Percentiles rank a stretch among this genome's conserved stretches.
Evolutionary conservation across 2,797 vertebrate species (phyloP).

Genomic region (Heterohyrax brucei): DNA sequence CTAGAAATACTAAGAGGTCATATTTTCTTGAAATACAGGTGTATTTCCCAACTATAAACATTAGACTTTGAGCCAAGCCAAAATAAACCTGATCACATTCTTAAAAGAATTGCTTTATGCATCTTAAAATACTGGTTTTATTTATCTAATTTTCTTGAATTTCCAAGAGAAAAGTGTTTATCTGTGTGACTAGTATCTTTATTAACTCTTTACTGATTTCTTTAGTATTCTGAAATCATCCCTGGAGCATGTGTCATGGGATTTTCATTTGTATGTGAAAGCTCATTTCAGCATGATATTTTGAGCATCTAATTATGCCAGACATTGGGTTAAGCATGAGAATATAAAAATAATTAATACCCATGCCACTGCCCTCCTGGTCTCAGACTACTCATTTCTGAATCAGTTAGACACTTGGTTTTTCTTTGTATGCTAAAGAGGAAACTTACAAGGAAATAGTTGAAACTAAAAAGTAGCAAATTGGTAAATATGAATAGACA

Average conservation of each 20-base stretch:
- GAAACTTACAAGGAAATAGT: not conserved
- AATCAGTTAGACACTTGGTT: not conserved
- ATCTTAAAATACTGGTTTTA: conserved; percentile 24
- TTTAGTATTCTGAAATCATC: not conserved
- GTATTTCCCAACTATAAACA: conserved; percentile 27
- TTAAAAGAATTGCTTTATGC: conserved; percentile 44
- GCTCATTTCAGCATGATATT: conserved; percentile 15
- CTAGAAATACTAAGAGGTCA: not conserved
- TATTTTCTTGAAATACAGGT: conserved; percentile 54
- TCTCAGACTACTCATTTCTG: not conserved
- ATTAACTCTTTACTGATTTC: not conserved
- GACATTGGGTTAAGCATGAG: not conserved
- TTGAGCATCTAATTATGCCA: not conserved
- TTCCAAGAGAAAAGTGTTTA: not conserved
- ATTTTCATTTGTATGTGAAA: conserved; percentile 62
- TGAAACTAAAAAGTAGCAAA: not conserved
- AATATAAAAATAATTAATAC: not conserved
- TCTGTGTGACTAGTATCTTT: conserved; percentile 1
- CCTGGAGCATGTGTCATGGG: not conserved
- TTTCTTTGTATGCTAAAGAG: not conserved
- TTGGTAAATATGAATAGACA: not conserved
- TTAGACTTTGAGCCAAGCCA: conserved; percentile 55
- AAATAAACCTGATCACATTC: conserved; percentile 43
- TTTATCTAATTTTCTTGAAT: conserved; percentile 51
- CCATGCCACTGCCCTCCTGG: not conserved